These are phyloP conservation scores for Pangasius macronema DNA, from an alignment of 2,797 vertebrate species.

Conservation along the genomic window DNA sequence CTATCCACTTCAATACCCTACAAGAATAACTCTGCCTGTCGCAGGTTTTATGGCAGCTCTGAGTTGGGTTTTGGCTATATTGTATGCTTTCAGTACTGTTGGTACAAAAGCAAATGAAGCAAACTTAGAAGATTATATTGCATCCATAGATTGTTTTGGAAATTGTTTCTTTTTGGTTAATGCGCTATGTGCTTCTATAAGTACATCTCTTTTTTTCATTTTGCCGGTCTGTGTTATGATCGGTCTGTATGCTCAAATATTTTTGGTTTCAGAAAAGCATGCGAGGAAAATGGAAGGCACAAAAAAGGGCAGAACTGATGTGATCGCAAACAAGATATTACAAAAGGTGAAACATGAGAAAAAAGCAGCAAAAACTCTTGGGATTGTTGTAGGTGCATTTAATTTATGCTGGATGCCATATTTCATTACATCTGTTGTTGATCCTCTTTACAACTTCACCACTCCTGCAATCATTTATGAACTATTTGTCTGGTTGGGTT, in stretches of 20 bases:
- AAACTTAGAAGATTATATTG: constrained; percentile 61
- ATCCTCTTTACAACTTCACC: constrained; percentile 60
- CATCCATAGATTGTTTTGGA: constrained; percentile 53
- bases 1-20: constrained; percentile 17
- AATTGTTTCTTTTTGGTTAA: constrained; percentile 62
- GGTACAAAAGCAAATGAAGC: constrained; percentile 60
- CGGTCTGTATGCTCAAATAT: constrained; percentile 70
- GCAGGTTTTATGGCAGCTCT: constrained; percentile 42
- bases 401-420: constrained; percentile 69
- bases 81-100: constrained; percentile 47
- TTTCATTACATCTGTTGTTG: constrained; percentile 59
- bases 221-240: constrained; percentile 65
- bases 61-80: constrained; percentile 59
- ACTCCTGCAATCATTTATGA: constrained; percentile 63
- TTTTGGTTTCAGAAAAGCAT: constrained; percentile 68
- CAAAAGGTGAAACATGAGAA: constrained; percentile 57
- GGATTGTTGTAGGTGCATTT: constrained; percentile 64
- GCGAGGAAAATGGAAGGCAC: constrained; percentile 53
- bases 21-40: constrained; percentile 47
- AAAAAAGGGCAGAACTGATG: constrained; percentile 38
- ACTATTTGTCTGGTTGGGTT: constrained; percentile 63
- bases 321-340: constrained; percentile 24
- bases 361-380: constrained; percentile 69
- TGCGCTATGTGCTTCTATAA: constrained; percentile 66
- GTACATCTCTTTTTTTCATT: constrained; percentile 67